Evolutionary conservation across 2,888 invertebrate genomes (phyloP), one percentile per base, ranked within the genome.

Genomic region (Eristalis tenax): DNA sequence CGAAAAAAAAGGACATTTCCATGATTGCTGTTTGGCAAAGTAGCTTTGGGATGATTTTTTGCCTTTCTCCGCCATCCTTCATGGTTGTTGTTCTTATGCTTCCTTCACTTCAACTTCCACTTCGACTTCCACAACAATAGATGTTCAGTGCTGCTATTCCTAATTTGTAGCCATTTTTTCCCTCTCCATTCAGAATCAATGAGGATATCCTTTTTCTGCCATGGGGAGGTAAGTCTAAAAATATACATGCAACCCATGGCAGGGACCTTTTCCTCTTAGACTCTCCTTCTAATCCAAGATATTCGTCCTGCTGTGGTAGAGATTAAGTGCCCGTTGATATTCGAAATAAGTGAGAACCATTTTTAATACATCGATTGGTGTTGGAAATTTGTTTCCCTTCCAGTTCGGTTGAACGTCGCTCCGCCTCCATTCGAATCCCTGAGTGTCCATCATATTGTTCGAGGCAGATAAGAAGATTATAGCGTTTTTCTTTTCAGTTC

Each of bases 1-100:
- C 18, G 50, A 50, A 76, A 75, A 87, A 76, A 76, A 26, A 3
- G 83, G 82, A 75, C 75, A 83, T 83, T 75, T 76, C 79, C 87
- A 79, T 83, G 87, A 83, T 80, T 83, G 83, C 68, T 83, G 83
- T 87, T 87, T 79, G 83, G 79, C 79, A 87, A 76, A 83, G 83
- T 69, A 86, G 82, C 82, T 86, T 86, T 66, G 66, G 70, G 82
- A 82, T 75, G 77, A 73, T 87, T 70, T 50, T 38, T 38, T 65
- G 11, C 15, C 61, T 23, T 59, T 28, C 32, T 69, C n/a, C 18
- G 6, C 38, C 18, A 57, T 80, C 35, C 59, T 61, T 35, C 65
- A 68, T 79, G 73, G 50, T 38, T 74, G 43, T 80, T 68, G 50
- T 50, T 50, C 50, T 50, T 50, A 50, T 50, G 50, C 50, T 50